A percentile compares a stretch with the other conserved stretches of the same genome.
Conservation (phyloP, 2,113 vertebrate species). For the Camelus dromedarius region DNA sequence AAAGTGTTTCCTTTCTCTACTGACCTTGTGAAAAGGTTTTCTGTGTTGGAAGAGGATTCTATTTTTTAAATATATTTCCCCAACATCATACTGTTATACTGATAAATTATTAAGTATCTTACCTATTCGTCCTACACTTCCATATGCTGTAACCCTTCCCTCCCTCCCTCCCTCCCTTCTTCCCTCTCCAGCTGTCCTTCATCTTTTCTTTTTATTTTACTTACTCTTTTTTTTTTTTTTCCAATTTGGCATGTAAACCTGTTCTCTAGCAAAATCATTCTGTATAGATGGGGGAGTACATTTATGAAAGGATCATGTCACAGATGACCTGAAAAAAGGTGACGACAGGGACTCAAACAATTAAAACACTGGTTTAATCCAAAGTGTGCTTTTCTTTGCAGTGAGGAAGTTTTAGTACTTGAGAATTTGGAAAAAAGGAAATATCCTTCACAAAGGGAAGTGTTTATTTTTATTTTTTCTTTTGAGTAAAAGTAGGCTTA, state of each 20-base stretch:
- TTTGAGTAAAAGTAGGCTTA: too few relatives aligned
- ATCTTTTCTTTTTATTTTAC: background rate
- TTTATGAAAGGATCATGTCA: background rate
- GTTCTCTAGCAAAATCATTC: background rate
- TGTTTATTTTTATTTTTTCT: background rate
- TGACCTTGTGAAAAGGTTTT: background rate
- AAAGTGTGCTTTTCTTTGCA: background rate
- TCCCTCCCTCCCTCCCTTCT: background rate
- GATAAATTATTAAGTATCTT: background rate
- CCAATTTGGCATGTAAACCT: background rate
- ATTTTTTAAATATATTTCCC: conserved; percentile 10
- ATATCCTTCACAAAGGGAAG: background rate
- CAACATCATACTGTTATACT: background rate
- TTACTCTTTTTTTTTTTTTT: background rate
- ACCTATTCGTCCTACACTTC: background rate
- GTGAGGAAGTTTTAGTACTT: conserved; percentile 33
- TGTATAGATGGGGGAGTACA: background rate
- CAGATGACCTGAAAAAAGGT: background rate
- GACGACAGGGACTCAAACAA: background rate
- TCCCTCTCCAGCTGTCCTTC: background rate
- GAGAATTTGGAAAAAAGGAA: background rate
- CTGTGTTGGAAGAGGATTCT: background rate
- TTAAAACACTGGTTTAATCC: background rate
- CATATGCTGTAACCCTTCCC: background rate
- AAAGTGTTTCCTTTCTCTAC: background rate